Evolutionary conservation across 2,888 invertebrate species (phyloP), one percentile per base, ranked within the genome.

Genomic region (Hirtodrosophila duncani): DNA sequence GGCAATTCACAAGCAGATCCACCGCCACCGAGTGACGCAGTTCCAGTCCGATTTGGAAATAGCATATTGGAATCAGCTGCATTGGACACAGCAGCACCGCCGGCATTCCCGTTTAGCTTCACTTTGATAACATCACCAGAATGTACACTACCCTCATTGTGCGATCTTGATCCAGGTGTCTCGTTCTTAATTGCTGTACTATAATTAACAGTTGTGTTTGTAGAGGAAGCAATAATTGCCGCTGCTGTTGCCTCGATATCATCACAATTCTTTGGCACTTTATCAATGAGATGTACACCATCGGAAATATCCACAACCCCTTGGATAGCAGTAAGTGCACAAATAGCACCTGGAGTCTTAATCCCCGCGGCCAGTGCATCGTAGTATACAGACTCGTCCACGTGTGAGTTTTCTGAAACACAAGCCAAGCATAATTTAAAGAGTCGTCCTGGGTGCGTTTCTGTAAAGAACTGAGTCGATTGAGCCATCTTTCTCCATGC

Each of bases 371-470:
- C 93, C 1, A 93, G 91, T 2, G 94, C 94, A 87, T 94, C 94
- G 84, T 93, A 94, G 86, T 94, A 94, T 9, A 94, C 88, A 4
- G 94, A 94, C 4, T 94, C 94, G 44, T 94, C 94, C 59, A 89
- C 88, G 67, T 91, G 91, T 17, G 90, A 89, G 88, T 89, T 88
- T 50, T 88, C 89, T 84, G 38, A 31, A 8, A 53, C 17, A 21
- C 30, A 37, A 24, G 18, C 18, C 20, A 38, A 18, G 4, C 17
- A 29, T 17, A 0, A 27, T 18, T 11, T 16, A 3, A 20, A 8
- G 9, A 13, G n/a, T n/a, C n/a, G n/a, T n/a, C n/a, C n/a, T n/a
- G n/a, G n/a, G n/a, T n/a, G n/a, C n/a, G n/a, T n/a, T n/a, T n/a
- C n/a, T n/a, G n/a, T n/a, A n/a, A n/a, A n/a, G n/a, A n/a, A n/a